Base-by-base conservation (phyloP, 2,888 invertebrate species). In the Crematogaster levior region DNA sequence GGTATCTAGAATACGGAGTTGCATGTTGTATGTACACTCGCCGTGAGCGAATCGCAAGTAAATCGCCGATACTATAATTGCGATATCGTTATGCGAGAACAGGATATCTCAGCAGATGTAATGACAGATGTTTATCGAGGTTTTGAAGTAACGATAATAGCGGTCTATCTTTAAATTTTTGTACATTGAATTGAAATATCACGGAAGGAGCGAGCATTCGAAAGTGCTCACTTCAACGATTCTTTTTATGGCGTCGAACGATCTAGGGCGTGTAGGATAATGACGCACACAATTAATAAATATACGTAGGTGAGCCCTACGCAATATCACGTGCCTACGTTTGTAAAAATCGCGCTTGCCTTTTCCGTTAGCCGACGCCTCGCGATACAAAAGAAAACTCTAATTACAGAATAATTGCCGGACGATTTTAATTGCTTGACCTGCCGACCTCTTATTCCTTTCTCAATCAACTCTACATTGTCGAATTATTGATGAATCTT, bases 1-100 rank as follows among this genome's bases (percentile, higher is more conserved):
- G 94, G 94, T 94, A 94, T 81, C 83, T 56, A 66, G 40, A 58
- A 68, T 68, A 79, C 68, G 34, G 34, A 68, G 43, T 43, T 68
- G 77, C 86, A 86, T 70, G 77, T 24, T n/a, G 61, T 51, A 24
- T n/a, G 61, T 51, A 24, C 58, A 18, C n/a, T 65, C 51, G 75
- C 48, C 48, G 40, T 48, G 27, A 58, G 43, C 51, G 37, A n/a
- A 30, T 77, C 51, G 37, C 65, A 15, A 56, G 60, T 34, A 48
- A 58, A 81, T 74, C 34, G 74, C 9, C 40, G 43, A 53, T 73
- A 43, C 56, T 48, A 5, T 43, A 58, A 73, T 58, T 58, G 61
- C 61, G 21, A 75, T 43, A 56, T 68, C 77, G 46, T 72, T 56
- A 21, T 56, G 18, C 56, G 53, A 34, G 56, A 63, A 46, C 53